Base-by-base conservation (phyloP, 2,888 invertebrate genomes). In the Rutpela maculata region DNA sequence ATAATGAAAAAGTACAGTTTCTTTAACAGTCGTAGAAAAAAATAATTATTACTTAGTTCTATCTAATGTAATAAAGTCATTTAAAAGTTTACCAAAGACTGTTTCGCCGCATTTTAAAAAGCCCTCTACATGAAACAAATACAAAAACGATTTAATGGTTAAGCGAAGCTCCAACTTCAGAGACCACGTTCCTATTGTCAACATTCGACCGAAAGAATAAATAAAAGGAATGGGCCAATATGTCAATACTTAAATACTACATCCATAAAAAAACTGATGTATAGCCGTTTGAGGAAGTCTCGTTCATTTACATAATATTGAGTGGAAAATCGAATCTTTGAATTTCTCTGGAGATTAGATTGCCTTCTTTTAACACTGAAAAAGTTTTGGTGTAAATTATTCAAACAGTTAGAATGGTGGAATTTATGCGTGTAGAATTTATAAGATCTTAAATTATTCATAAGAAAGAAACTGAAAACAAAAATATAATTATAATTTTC, bases 301-400 rank as follows among this genome's bases (percentile, higher is more conserved):
- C 66, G 62, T 74, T 71, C 63, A 78, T 78, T 78, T 80, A 70
- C 77, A 80, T 80, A 78, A 80, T 77, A 80, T 80, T 65, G 76
- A 77, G 76, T 78, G 76, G 72, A 71, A 80, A 80, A 80, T 77
- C 77, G 77, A 80, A 80, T 78, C 75, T 77, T 73, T 66, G 76
- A 78, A 80, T 81, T 81, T 81, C 81, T 81, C 81, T 60, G 31
- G 79, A 76, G 81, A 69, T 70, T 71, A 75, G 70, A 66, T 38
- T 78, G 75, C 72, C 75, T 69, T 74, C 74, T 77, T 77, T 74
- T 75, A 72, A 78, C 75, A 74, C 74, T 68, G 78, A 78, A 81
- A 81, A 81, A 74, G 17, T 75, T 81, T 68, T 60, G 74, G 78
- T 77, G 79, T 81, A 81, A 81, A 81, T 81, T 81, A 81, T 81